Base-by-base conservation (phyloP, 1,140 invertebrate genomes). In the Potamilus streckersoni region DNA sequence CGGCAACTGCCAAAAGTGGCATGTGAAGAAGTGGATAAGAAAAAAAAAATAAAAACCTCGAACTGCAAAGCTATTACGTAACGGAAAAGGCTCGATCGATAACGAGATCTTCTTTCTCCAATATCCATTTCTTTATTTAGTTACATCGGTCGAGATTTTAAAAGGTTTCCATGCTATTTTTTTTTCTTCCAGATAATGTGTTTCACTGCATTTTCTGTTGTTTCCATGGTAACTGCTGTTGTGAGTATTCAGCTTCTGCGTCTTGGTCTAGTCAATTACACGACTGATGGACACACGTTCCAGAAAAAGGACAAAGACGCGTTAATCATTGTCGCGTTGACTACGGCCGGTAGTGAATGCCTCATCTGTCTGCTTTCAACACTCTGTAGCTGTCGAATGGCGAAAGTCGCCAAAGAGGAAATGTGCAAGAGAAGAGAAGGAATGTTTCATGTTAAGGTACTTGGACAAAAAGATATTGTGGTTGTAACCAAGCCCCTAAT, bases 161-260 rank as follows among this genome's bases (percentile, higher is more conserved):
- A 49, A 16, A n/a, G 13, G 17, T n/a, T 56, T n/a, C 20, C 58
- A 6, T n/a, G 49, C 23, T 63, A 59, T 58, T 73, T 55, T 74
- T 17, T 74, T 67, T 65, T 68, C 55, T 81, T 84, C 58, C 85
- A 91, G 90, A 91, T 91, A 73, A 87, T 90, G 86, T 90, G 89
- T 69, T 91, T 90, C 79, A 89, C 88, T 16, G 90, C 90, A 1
- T 88, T 89, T 66, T 87, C 87, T 20, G 84, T 90, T 49, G 89
- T 90, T 38, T 90, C 90, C 62, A 81, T 91, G 82, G 89, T 91
- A 38, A 86, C 87, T 58, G 84, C 86, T 2, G 85, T 90, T 31
- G 89, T 91, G 69, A 90, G 88, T 76, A 91, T 91, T 64, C 90
- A 91, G 79, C 84, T 91, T 73, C 83, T 91, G 55, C 79, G 90